Evolutionary conservation across 2,113 vertebrate species (phyloP).

Genomic region (Thryonomys swinderianus): DNA sequence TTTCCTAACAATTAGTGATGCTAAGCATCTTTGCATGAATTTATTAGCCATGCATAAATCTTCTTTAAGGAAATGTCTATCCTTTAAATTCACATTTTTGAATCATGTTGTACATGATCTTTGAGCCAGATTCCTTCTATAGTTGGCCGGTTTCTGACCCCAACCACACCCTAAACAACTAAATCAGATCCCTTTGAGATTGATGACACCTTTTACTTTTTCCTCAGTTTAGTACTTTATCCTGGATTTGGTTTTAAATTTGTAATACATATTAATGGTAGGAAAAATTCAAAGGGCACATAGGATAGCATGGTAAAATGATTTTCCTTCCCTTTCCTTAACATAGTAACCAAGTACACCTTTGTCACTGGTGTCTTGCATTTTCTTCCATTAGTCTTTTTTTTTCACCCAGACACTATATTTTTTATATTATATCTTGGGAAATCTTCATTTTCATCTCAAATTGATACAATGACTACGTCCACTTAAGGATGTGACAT

Average conservation of each 20-base stretch:
- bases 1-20: background rate
- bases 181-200: background rate
- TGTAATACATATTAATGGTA: background rate
- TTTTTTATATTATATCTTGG: background rate
- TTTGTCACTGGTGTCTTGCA: background rate
- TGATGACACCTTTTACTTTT: background rate
- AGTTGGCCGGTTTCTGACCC: background rate
- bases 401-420: background rate
- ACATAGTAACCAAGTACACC: background rate
- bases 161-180: background rate
- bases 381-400: background rate
- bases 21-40: background rate
- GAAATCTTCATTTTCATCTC: background rate
- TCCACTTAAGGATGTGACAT: background rate
- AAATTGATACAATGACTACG: background rate
- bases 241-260: background rate
- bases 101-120: background rate
- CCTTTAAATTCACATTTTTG: background rate
- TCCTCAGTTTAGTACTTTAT: background rate
- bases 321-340: background rate
- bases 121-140: background rate
- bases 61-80: background rate
- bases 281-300: background rate
- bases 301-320: background rate
- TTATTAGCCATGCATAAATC: background rate